Evolutionary conservation across 2,888 invertebrate species (phyloP).

Genomic region (Oligia strigilis): DNA sequence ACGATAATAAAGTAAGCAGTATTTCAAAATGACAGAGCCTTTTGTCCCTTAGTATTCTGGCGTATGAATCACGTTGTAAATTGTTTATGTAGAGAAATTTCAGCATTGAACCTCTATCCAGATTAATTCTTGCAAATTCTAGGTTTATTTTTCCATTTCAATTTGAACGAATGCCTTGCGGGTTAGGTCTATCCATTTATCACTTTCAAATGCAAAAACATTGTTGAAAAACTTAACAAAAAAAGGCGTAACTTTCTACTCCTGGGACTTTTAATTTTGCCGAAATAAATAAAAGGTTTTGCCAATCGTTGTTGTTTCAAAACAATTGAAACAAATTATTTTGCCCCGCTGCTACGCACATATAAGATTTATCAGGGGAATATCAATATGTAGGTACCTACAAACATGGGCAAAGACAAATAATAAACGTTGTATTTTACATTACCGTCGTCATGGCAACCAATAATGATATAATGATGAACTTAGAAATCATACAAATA

Average conservation of each 20-base stretch:
- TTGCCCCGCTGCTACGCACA: background rate
- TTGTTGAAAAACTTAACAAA: constrained; percentile 40
- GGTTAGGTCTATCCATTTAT: constrained; percentile 44
- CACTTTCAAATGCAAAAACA: constrained; percentile 50
- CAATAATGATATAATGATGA: background rate
- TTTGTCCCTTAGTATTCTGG: background rate
- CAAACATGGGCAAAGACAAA: background rate
- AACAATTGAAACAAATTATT: constrained; percentile 21
- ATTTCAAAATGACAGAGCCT: background rate
- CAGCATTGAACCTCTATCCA: background rate
- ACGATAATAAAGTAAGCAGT: background rate
- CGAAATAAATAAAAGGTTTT: constrained; percentile 33
- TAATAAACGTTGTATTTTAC: background rate
- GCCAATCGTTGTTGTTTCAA: constrained; percentile 14
- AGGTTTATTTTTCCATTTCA: constrained; percentile 1
- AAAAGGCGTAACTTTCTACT: constrained; percentile 47
- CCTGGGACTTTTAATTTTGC: constrained; percentile 26
- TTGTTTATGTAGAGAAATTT: constrained; percentile 3
- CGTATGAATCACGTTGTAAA: background rate
- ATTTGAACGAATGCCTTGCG: constrained; percentile 24
- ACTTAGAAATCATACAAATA: too few species aligned
- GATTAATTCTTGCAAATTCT: background rate
- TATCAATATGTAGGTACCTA: background rate
- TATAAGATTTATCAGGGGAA: background rate
- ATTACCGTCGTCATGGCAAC: background rate